Base-by-base conservation (phyloP, 2,797 vertebrate species). In the Monodelphis domestica region DNA sequence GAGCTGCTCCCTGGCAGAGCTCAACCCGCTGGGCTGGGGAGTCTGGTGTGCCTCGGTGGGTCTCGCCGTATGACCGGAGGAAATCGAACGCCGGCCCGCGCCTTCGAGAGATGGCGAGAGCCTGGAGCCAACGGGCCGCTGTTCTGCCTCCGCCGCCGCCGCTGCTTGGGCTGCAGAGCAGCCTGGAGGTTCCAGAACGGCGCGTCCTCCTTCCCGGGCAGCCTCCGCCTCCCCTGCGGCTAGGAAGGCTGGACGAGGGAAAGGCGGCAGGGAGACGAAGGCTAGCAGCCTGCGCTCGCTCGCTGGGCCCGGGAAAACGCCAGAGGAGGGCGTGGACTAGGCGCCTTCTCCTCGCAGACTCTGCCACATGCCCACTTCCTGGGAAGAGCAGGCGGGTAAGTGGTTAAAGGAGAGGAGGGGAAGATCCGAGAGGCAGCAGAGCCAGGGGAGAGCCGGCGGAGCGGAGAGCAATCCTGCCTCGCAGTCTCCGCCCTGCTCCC, bases 221-320 rank as follows among this genome's bases (percentile, higher is more conserved):
- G 96, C 96, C 96, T 95, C 97, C 7, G 70, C 94, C 57, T 90
- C 84, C 94, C 78, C 94, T 53, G 84, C 95, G 94, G 93, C 92
- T 95, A 93, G 87, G 87, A 78, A 54, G 93, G 92, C 95, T 95
- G 96, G 97, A 97, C 96, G 96, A 96, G 63, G 96, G 89, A 97
- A 97, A 97, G 97, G 96, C 97, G 98, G 96, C 96, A 96, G 97
- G 96, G 96, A 95, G 89, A 91, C 55, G 95, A 94, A 92, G 63
- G 89, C 93, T 93, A 90, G 96, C 97, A 55, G 96, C 96, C 95
- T 17, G 88, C 90, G 89, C 95, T 63, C 90, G 89, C 95, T 63
- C 97, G 24, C 98, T 45, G 21, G 53, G 95, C 97, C 97, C 92
- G 38, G 88, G 95, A 96, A 94, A 95, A 95, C 56, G n/a, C 93